Base-by-base conservation (phyloP, 1,140 invertebrate species). In the Aphelinus atriplicis region DNA sequence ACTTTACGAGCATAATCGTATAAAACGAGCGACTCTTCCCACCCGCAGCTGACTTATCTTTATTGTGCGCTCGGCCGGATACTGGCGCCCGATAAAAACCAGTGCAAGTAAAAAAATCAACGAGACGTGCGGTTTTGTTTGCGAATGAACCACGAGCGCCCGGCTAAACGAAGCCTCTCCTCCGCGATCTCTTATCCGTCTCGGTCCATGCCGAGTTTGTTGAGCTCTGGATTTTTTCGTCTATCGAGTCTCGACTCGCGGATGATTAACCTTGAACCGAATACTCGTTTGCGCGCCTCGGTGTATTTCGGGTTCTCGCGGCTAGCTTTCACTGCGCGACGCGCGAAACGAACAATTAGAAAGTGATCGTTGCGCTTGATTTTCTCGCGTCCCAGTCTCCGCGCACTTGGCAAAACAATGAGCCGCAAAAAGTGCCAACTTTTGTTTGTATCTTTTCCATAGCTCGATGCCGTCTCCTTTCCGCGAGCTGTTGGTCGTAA, bases 221-320 rank as follows among this genome's bases (percentile, higher is more conserved):
- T 71, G 67, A 67, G 74, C 55, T 55, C 64, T 51, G 7, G 26
- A 26, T 57, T 43, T 57, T 74, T 61, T 68, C 64, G 65, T 60
- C 7, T 57, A 74, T 68, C 5, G 48, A 68, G 69, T 68, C 64
- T 45, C 9, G 67, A 57, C 61, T 55, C 65, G 51, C 48, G 66
- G 43, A 58, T 64, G 73, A 75, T 75, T 69, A 64, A 74, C 72
- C 72, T 74, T 74, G 65, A 74, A 55, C 57, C 50, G 45, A 2
- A 1, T 1, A 1, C 42, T 53, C 7, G 43, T 43, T 7, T 46
- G 66, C 67, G 9, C 9, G 47, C 60, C 60, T 66, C 56, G 26
- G 26, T 4, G 5, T 7, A 56, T 66, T 73, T 73, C 45, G 71
- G 71, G 50, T 51, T 71, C 48, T 26, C n/a, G 5, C 7, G 61